Evolutionary conservation across 2,113 vertebrate species (phyloP).

Genomic region (Chinchilla lanigera): DNA sequence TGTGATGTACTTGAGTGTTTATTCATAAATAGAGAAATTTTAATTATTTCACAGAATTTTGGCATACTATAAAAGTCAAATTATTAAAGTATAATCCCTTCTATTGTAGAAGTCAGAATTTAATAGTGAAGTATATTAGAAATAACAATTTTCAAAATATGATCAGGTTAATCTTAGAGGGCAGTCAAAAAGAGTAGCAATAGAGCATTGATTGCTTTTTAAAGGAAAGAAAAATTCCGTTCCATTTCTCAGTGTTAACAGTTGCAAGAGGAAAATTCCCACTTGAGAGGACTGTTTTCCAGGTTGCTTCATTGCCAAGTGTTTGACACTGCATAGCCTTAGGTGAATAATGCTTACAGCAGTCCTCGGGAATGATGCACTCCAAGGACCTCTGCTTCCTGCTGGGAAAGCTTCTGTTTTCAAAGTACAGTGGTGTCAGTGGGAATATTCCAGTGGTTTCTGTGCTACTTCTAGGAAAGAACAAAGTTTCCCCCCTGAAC

Average conservation of each 20-base stretch:
- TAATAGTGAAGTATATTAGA: conserved; percentile 84
- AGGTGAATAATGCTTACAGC: conserved; percentile 92
- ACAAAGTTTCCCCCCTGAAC: conserved; percentile 84
- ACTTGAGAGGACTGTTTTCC: conserved; percentile 87
- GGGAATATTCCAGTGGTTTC: conserved; percentile 88
- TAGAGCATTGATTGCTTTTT: conserved; percentile 85
- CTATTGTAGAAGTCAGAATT: conserved; percentile 71
- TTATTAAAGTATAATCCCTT: conserved; percentile 84
- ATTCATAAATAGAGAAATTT: conserved; percentile 73
- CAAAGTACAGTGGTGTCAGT: conserved; percentile 90
- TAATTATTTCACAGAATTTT: conserved; percentile 82
- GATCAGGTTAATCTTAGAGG: conserved; percentile 82
- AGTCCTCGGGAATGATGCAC: conserved; percentile 90
- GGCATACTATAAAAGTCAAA: conserved; percentile 81
- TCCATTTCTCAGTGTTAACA: conserved; percentile 87
- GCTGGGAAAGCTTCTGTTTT: conserved; percentile 94
- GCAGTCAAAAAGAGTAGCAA: conserved; percentile 81
- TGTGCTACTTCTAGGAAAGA: conserved; percentile 88
- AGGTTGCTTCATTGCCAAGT: conserved; percentile 91
- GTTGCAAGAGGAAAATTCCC: conserved; percentile 86
- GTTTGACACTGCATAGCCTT: conserved; percentile 91
- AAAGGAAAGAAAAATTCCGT: conserved; percentile 83
- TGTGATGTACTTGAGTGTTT: conserved; percentile 63
- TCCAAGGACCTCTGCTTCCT: conserved; percentile 90
- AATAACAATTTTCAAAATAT: conserved; percentile 85